Conservation (phyloP, 2,888 invertebrate genomes). For the Drosophila histrio region DNA sequence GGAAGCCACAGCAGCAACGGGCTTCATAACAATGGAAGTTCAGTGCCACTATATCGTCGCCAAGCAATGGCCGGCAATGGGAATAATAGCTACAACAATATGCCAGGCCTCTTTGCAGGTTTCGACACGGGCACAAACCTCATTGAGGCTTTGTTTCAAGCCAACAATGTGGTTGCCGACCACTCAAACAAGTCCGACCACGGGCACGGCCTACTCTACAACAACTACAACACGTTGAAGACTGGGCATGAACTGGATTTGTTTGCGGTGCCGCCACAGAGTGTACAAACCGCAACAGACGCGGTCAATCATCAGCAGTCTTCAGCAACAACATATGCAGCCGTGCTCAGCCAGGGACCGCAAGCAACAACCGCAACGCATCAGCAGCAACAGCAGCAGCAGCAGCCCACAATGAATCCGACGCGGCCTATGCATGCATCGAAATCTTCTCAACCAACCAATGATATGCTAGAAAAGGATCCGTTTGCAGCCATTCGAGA, state of each 20-base stretch:
- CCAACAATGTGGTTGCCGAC: conserved; percentile 61
- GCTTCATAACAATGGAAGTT: conserved; percentile 68
- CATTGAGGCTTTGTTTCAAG: conserved; percentile 82
- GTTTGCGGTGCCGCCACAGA: conserved; percentile 62
- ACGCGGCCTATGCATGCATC: conserved; percentile 29
- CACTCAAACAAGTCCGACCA: conserved; percentile 64
- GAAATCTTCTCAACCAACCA: conserved; percentile 51
- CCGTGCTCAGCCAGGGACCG: conserved; percentile 84
- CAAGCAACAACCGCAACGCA: conserved; percentile 43
- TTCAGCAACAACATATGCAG: conserved; percentile 83
- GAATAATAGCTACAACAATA: conserved; percentile 60
- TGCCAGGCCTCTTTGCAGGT: conserved; percentile 62
- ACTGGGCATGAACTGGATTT: conserved; percentile 78
- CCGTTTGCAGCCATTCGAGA: conserved; percentile 85
- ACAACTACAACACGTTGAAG: conserved; percentile 77
- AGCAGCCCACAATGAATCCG: conserved; percentile 28
- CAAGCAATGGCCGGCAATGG: conserved; percentile 83
- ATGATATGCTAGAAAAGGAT: conserved; percentile 82
- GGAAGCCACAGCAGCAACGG: conserved; percentile 53
- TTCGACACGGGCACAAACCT: conserved; percentile 77
- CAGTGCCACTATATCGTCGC: conserved; percentile 85
- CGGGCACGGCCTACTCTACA: conserved; percentile 75
- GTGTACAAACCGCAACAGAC: conserved; percentile 36
- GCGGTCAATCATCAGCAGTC: conserved; percentile 54
- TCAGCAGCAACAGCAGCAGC: conserved; percentile 26